Evolutionary conservation across 1,140 invertebrate genomes (phyloP), one percentile per base, ranked within the genome.

Genomic region (Uloborus diversus): DNA sequence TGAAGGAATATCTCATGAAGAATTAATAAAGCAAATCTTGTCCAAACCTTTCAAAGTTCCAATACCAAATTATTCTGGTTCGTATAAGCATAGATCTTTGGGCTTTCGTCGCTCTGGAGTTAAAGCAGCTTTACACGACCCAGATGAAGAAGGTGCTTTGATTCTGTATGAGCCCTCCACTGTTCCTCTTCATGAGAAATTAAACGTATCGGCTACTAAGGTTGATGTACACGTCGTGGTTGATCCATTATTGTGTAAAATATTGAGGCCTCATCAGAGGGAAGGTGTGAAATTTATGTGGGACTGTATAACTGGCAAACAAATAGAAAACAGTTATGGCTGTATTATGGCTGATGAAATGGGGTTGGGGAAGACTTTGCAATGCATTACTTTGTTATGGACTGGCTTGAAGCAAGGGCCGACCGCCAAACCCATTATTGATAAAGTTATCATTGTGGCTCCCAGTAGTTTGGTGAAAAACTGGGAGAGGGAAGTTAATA

Each of bases 261-360:
- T 90, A 53, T 85, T 94, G 62, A 88, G 92, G 68, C 98, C 98
- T 20, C 98, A 99, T 92, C 98, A 99, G 88, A 90, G 98, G 76
- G 98, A 99, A 90, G 98, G 98, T 32, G 98, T 99, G 0, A 97
- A 97, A 85, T 99, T 99, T 86, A 99, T 99, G 96, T 99, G 98
- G 86, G 96, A 99, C 86, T 99, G 98, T 90, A 96, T 99, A 1
- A 98, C 94, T 35, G 98, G 98, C 17, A 88, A 90, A 78, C 91
- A 94, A 84, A 98, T 99, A 81, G 92, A 94, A 80, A 89, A 91
- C 82, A 94, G 93, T 79, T 94, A 91, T 89, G 97, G 97, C 2
- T 99, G 97, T 84, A 99, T 99, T 47, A 99, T 99, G 97, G 97
- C 97, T 32, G 97, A 99, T 88, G 97, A 99, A 91, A 99, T 99